Conservation (phyloP, 2,888 invertebrate genomes). For the Atethmia centrago region DNA sequence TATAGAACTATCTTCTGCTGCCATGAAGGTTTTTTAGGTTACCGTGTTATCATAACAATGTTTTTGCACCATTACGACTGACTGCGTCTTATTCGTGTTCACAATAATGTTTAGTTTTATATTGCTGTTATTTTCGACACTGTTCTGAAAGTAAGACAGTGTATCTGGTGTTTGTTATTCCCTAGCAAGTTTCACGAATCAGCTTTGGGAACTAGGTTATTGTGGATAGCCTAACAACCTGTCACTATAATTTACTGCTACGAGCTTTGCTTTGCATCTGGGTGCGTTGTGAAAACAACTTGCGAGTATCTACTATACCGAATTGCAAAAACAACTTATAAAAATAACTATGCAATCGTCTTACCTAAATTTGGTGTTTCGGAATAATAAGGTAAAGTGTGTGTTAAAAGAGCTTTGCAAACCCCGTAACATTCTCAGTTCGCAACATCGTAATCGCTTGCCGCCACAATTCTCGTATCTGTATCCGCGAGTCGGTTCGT, state of each 20-base stretch:
- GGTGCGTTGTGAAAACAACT: conserved; percentile 21
- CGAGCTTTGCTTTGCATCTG: conserved; percentile 25
- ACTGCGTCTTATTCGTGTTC: conserved; percentile 25
- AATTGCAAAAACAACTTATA: conserved; percentile 16
- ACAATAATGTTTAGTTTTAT: conserved; percentile 20
- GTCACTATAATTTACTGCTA: conserved; percentile 49
- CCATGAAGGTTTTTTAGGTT: conserved; percentile 16
- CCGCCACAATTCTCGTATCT: conserved; percentile 48
- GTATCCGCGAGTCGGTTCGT: conserved; percentile 36
- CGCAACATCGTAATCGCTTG: conserved; percentile 30
- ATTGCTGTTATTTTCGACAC: conserved; percentile 28
- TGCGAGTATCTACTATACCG: neutral
- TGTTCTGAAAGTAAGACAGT: conserved; percentile 37
- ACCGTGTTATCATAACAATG: conserved; percentile 34
- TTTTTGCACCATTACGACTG: conserved; percentile 10
- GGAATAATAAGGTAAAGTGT: conserved; percentile 14
- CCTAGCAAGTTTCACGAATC: conserved; percentile 21
- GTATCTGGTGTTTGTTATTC: conserved; percentile 52
- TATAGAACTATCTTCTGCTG: neutral
- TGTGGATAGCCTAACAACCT: conserved; percentile 31
- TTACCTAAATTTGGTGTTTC: neutral
- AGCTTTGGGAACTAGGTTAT: conserved; percentile 48
- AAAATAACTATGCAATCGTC: neutral
- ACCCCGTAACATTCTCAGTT: conserved; percentile 18
- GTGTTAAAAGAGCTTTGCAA: conserved; percentile 22